phyloP scores from a whole-genome alignment of 2,888 invertebrate species.

The Chrysomela aeneicollis region DNA sequence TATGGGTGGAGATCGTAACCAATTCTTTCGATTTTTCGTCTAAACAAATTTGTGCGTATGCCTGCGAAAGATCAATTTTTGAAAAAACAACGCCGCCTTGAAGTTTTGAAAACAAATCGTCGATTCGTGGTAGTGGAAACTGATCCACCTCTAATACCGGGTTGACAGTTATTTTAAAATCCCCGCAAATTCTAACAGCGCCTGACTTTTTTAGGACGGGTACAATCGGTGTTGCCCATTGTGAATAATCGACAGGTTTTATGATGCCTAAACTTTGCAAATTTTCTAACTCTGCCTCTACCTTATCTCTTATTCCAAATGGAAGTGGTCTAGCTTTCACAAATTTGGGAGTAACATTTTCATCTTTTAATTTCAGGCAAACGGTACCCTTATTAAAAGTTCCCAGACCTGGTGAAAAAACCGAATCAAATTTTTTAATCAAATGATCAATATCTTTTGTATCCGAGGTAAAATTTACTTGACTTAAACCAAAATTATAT shows the following conservation, averaged over 20 bases:
- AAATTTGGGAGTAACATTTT: conserved; percentile 25
- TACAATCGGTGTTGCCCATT: conserved; percentile 19
- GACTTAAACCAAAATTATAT: background rate
- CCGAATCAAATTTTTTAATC: conserved; percentile 16
- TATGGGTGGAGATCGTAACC: no score
- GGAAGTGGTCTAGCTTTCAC: no score
- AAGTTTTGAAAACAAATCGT: no score
- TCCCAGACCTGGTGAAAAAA: conserved; percentile 26
- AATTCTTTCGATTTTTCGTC: no score
- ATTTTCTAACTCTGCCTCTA: conserved; percentile 21
- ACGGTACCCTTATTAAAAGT: conserved; percentile 29
- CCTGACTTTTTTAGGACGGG: conserved; percentile 7
- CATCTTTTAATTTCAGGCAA: conserved; percentile 31
- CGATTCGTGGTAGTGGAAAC: no score
- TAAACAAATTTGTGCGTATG: no score
- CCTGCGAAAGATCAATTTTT: no score
- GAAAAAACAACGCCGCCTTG: no score
- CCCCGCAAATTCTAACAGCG: conserved; percentile 1
- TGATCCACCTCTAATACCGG: no score
- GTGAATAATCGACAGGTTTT: conserved; percentile 15
- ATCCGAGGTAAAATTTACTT: background rate
- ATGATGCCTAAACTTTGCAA: conserved; percentile 20
- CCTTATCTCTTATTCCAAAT: no score
- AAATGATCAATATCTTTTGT: background rate
- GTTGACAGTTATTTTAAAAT: no score